Conservation (phyloP, 2,888 invertebrate species). For the Mamestra brassicae region DNA sequence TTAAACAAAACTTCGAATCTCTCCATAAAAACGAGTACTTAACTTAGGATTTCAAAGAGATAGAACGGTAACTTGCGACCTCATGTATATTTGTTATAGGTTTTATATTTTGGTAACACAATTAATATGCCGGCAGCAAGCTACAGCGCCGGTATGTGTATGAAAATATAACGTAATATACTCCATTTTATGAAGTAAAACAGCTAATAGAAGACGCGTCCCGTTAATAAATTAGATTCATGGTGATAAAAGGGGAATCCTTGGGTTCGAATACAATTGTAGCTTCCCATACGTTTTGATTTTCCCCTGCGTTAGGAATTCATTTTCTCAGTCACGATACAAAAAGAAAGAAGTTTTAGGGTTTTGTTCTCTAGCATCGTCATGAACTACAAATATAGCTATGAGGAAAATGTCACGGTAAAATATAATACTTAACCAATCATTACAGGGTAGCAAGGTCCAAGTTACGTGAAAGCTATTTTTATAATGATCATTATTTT, state of each 20-base stretch:
- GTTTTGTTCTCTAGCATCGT: background rate
- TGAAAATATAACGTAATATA: conserved; percentile 31
- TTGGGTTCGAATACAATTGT: conserved; percentile 40
- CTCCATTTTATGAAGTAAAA: conserved; percentile 34
- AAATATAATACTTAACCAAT: background rate
- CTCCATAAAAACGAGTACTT: background rate
- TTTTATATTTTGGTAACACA: conserved; percentile 4
- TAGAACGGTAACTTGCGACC: background rate
- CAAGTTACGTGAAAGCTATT: background rate
- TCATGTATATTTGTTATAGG: background rate
- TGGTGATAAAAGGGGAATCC: conserved; percentile 28
- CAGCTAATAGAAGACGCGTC: conserved; percentile 47
- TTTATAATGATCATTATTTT: background rate
- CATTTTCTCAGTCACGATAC: conserved; percentile 9
- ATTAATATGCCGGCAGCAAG: conserved; percentile 13
- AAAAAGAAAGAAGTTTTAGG: background rate
- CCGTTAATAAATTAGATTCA: conserved; percentile 49
- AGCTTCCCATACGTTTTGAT: conserved; percentile 33
- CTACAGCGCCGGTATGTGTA: background rate
- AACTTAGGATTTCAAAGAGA: background rate
- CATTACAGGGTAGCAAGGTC: background rate
- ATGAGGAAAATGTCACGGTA: too few relatives aligned
- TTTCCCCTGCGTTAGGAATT: background rate
- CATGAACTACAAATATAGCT: background rate
- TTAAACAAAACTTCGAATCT: background rate